Percentiles rank a stretch among this genome's conserved stretches.
phyloP scores from a whole-genome alignment of 1,140 invertebrate species.

The Lepidurus packardi region DNA sequence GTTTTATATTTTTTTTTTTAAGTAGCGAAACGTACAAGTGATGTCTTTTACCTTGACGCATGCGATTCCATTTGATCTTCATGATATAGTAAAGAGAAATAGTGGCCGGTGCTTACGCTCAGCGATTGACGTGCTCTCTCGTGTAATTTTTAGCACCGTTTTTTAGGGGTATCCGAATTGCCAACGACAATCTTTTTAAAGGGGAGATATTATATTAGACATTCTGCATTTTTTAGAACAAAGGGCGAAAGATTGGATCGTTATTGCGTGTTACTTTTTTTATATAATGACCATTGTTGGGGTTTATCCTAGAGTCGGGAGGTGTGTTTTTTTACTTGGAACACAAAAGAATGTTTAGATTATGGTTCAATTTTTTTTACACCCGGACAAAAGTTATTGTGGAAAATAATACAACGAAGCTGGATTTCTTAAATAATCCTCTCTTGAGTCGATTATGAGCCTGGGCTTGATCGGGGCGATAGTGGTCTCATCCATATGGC shows the following conservation, averaged over 20 bases:
- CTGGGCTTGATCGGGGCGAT: background rate
- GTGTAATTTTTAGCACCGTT: slow-evolving; percentile 17
- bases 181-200: slow-evolving; percentile 18
- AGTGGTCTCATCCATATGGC: background rate
- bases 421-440: background rate
- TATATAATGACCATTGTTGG: too few species aligned
- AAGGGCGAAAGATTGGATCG: too few species aligned
- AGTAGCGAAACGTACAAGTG: background rate
- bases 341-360: too few species aligned
- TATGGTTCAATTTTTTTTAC: background rate
- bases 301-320: too few species aligned
- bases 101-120: slow-evolving; percentile 9
- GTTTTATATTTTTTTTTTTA: background rate
- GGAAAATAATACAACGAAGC: background rate
- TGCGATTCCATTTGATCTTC: slow-evolving; percentile 9
- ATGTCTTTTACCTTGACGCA: background rate
- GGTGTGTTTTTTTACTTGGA: too few species aligned
- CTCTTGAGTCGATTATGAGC: background rate
- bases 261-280: too few species aligned
- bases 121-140: slow-evolving; percentile 9
- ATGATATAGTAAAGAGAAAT: background rate
- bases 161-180: background rate
- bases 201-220: background rate
- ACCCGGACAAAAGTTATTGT: background rate
- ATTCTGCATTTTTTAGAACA: background rate